These are phyloP conservation scores for Hyposmocoma kahamanoa DNA, from an alignment of 1,140 invertebrate genomes.

Conservation along the genomic window DNA sequence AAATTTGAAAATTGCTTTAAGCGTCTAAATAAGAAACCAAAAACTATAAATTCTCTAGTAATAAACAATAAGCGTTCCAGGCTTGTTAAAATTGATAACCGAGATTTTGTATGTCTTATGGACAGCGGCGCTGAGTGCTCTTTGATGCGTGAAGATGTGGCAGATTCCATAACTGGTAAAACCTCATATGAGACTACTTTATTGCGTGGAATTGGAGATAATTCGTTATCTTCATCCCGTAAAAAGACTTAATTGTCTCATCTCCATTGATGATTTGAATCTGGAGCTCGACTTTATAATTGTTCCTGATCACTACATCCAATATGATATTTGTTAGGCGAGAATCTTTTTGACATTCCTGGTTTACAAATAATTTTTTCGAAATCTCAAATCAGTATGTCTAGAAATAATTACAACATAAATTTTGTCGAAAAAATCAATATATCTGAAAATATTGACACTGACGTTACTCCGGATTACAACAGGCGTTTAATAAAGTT, in stretches of 20 bases:
- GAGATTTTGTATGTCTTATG: neutral
- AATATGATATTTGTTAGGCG: neutral
- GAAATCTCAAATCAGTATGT: neutral
- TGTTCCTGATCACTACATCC: neutral
- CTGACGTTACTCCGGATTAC: neutral
- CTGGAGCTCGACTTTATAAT: neutral
- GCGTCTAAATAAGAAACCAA: neutral
- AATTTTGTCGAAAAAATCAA: neutral
- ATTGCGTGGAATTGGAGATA: neutral
- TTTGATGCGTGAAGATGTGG: neutral
- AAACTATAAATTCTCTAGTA: neutral
- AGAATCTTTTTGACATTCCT: neutral
- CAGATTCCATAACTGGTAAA: neutral
- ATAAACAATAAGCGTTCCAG: neutral
- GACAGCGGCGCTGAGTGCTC: neutral
- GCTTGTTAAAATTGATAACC: neutral
- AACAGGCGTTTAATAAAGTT: neutral
- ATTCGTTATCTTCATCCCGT: neutral
- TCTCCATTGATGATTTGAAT: neutral
- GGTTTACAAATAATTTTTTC: neutral
- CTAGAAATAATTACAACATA: neutral
- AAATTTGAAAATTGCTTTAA: neutral
- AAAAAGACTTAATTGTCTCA: neutral
- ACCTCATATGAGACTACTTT: neutral
- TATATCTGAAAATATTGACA: neutral